Percentiles rank a stretch among this genome's conserved stretches.
Conservation (phyloP, 2,888 invertebrate species). For the Metallyticus violacea region DNA sequence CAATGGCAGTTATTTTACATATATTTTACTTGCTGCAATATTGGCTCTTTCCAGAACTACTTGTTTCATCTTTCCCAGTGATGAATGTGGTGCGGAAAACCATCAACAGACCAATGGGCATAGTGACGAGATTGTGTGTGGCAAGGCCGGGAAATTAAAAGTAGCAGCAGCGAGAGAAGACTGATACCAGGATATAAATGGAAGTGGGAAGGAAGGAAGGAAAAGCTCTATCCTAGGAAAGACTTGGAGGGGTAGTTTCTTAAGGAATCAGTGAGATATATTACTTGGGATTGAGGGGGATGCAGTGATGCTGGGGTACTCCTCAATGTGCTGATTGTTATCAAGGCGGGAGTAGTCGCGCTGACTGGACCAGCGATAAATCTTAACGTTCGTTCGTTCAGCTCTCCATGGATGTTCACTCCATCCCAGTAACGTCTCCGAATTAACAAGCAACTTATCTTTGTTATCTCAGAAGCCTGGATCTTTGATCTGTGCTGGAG, state of each 20-base stretch:
- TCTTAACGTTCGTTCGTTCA: not conserved
- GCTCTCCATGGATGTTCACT: not conserved
- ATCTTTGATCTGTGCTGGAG: too few relatives aligned
- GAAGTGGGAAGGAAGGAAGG: not conserved
- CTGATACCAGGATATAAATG: not conserved
- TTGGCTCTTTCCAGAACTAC: not conserved
- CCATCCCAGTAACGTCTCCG: not conserved
- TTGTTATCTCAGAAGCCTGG: too few relatives aligned
- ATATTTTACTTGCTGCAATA: too few relatives aligned
- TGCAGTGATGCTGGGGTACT: not conserved
- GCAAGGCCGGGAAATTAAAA: not conserved
- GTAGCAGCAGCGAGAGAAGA: not conserved
- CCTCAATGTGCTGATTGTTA: constrained; percentile 16
- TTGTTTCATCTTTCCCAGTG: not conserved
- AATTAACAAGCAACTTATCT: not conserved
- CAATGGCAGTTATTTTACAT: too few relatives aligned
- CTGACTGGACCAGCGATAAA: constrained; percentile 13
- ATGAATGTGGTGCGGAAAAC: not conserved
- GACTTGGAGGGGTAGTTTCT: constrained; percentile 6
- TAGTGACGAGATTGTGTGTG: not conserved
- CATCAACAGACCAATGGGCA: not conserved
- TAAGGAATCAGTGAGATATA: constrained; percentile 6
- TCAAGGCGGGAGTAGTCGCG: constrained; percentile 7
- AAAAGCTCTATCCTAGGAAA: too few relatives aligned
- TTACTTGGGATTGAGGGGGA: not conserved